Conservation (phyloP, 2,888 invertebrate genomes). For the Sarcophaga subvicina region DNA sequence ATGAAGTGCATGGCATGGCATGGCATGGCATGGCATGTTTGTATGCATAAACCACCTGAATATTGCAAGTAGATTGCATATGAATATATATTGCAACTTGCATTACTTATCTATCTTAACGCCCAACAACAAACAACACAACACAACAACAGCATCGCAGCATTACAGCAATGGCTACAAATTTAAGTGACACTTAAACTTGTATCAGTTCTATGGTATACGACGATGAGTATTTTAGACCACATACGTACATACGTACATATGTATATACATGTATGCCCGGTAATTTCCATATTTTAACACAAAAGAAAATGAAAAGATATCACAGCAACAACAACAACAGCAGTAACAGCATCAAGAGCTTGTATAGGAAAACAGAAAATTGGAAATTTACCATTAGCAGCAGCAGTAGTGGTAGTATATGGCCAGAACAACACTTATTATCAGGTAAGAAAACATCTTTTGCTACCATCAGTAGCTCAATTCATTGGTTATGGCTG, state of each 20-base stretch:
- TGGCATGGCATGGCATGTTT: slow-evolving; percentile 21
- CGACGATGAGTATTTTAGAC: background rate
- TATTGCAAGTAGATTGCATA: slow-evolving; percentile 9
- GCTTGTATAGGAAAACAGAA: background rate
- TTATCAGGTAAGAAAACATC: slow-evolving; percentile 67
- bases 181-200: slow-evolving; percentile 69
- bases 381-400: no score
- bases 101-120: slow-evolving; percentile 58
- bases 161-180: slow-evolving; percentile 53
- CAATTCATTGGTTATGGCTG: slow-evolving; percentile 63
- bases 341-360: slow-evolving; percentile 11
- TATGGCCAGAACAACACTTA: slow-evolving; percentile 50
- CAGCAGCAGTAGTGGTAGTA: background rate
- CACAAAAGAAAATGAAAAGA: slow-evolving; percentile 23
- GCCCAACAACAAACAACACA: slow-evolving; percentile 60
- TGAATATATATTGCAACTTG: slow-evolving; percentile 30
- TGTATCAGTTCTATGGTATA: slow-evolving; percentile 17
- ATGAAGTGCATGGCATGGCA: slow-evolving; percentile 47
- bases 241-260: no score
- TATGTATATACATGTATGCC: background rate
- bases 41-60: background rate
- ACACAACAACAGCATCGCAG: slow-evolving; percentile 25
- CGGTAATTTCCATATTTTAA: slow-evolving; percentile 69
- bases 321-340: slow-evolving; percentile 20
- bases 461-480: slow-evolving; percentile 61